Base-by-base conservation (phyloP, 2,888 invertebrate species). In the Nineta flava region DNA sequence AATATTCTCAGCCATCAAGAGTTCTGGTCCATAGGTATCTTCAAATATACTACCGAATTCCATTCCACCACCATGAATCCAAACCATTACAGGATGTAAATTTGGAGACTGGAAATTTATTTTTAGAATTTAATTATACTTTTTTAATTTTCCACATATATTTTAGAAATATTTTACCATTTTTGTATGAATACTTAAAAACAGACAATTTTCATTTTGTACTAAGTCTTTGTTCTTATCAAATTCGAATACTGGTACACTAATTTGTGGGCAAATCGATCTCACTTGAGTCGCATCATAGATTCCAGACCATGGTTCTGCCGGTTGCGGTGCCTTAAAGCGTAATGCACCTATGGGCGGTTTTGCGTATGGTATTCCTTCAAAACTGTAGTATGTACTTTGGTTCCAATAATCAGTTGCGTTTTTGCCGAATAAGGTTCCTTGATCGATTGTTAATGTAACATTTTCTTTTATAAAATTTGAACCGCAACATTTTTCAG, bases 161-260 rank as follows among this genome's bases (percentile, higher is more conserved):
- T 5, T 26, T 26, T 26, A 26, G 4, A 38, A 12, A 32, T 4
- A 13, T 38, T 32, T 9, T 59, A 66, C 64, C 54, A 62, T 55
- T 54, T 60, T 61, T 26, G 66, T 65, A 51, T 62, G 63, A 26
- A 75, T 68, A 60, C 73, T 74, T n/a, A 75, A 55, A 56, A 70
- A 70, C 3, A 74, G 57, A 53, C 75, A 75, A 57, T 75, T 72
- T 58, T 76, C 75, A 2, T 64, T 61, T 7, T 26, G 4, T 7
- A 7, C 26, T 6, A 26, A 6, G 7, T 26, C 7, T 26, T 6
- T 26, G 7, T 26, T 26, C 7, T 26, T 26, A 26, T 26, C 26
- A 26, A 26, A 26, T 26, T 26, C 26, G 7, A 26, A 26, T 6
- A 6, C 7, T 26, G 26, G 26, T 5, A 1, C 7, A 6, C 26